Base-by-base conservation (phyloP, 1,140 invertebrate genomes). In the Heliconius hewitsoni region DNA sequence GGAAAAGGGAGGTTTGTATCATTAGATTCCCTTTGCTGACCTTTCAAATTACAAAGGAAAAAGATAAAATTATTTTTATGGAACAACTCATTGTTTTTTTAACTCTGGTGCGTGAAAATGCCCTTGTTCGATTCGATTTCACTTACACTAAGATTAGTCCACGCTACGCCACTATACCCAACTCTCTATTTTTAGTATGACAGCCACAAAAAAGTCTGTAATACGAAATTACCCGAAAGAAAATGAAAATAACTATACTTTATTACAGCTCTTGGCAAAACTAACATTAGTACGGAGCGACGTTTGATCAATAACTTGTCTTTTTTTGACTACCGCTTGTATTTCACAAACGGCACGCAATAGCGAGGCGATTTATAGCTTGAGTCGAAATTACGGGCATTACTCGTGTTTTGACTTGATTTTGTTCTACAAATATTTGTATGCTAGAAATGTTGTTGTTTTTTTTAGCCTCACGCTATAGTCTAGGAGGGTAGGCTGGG, bases 321-420 rank as follows among this genome's bases (percentile, higher is more conserved):
- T 37, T 75, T 75, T 37, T 66, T 66, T 66, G 37, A 72, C 71
- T 39, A 13, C 71, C 8, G 71, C 71, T n/a, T 55, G 37, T 75
- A 66, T 75, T 37, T 75, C 18, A 70, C 71, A 18, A 23, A 23
- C 74, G 30, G 37, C 57, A 71, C 60, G 60, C 57, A 76, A 71
- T 1, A 37, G 6, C 23, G 8, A 50, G 39, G 13, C 30, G 66
- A 75, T 76, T 76, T 46, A 71, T 76, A 46, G 74, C 39, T 76
- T 46, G 23, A 42, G 39, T 76, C 37, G 66, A 76, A 42, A 76
- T 66, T 37, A 76, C 60, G 23, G 16, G 74, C 34, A 76, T 66
- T 37, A 76, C 60, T 50, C 8, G 60, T 42, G 60, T 42, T 76
- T 55, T 76, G 42, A 73, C n/a, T 70, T 76, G 57, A 66, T 66